Percentiles rank a stretch among this genome's conserved stretches.
Evolutionary conservation across 2,113 vertebrate species (phyloP).

Genomic region (Lanius ludovicianus): DNA sequence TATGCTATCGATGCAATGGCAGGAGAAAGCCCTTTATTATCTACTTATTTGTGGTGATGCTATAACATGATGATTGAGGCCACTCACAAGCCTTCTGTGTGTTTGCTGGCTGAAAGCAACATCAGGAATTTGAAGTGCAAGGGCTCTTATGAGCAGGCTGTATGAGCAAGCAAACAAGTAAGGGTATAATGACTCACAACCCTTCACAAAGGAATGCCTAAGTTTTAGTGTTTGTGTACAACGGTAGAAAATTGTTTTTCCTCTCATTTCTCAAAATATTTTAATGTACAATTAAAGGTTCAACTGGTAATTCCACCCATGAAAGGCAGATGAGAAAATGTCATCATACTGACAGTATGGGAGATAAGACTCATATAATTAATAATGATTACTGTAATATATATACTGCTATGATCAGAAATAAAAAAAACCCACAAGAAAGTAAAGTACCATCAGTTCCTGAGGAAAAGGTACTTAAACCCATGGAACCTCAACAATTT

Average conservation of each 20-base stretch:
- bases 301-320: not conserved
- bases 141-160: not conserved
- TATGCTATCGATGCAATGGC: not conserved
- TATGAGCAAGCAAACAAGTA: not conserved
- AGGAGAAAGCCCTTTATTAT: not conserved
- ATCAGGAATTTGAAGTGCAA: not conserved
- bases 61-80: not conserved
- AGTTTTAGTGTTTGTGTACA: not conserved
- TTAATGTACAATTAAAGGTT: not conserved
- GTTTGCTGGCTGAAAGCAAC: not conserved
- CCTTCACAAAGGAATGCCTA: not conserved
- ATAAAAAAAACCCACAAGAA: not conserved
- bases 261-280: not conserved
- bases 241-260: not conserved
- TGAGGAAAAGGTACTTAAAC: not conserved
- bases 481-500: not conserved
- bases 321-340: not conserved
- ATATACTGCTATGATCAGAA: not conserved
- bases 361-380: not conserved
- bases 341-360: not conserved
- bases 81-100: not conserved
- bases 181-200: not conserved
- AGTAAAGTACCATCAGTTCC: not conserved
- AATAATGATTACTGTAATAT: not conserved
- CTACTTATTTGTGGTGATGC: not conserved